Evolutionary conservation across 2,113 vertebrate genomes (phyloP).

Genomic region (Scopus umbretta): DNA sequence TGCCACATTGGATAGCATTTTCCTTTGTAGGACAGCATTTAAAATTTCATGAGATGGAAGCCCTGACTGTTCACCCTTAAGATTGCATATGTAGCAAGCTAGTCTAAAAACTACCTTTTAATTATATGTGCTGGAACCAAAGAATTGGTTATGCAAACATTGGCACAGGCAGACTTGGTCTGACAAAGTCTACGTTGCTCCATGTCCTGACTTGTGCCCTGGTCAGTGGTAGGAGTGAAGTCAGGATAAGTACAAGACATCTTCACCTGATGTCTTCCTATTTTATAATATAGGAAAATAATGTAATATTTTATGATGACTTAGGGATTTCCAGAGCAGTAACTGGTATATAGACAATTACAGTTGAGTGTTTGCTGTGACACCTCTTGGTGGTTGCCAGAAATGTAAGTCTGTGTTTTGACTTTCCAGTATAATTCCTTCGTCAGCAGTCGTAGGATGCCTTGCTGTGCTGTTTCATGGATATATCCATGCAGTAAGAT

Average conservation of each 20-base stretch:
- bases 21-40: neutral
- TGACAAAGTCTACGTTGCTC: neutral
- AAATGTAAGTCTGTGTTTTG: constrained; percentile 33
- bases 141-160: neutral
- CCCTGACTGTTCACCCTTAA: neutral
- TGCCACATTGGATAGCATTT: neutral
- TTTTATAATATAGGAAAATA: neutral
- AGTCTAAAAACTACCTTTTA: neutral
- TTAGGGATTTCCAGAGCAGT: neutral
- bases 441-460: neutral
- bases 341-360: neutral
- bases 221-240: neutral
- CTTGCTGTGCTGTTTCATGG: neutral
- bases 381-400: constrained; percentile 17
- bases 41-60: neutral
- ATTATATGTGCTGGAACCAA: neutral
- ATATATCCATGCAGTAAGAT: neutral
- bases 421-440: constrained; percentile 29
- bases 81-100: neutral
- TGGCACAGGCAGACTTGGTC: neutral
- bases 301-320: neutral
- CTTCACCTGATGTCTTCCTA: neutral
- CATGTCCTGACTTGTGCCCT: neutral
- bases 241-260: neutral
- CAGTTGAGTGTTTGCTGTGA: constrained; percentile 11